phyloP scores from a whole-genome alignment of 37 sponge, comb jelly and placozoan species.

The Crambe crambe region DNA sequence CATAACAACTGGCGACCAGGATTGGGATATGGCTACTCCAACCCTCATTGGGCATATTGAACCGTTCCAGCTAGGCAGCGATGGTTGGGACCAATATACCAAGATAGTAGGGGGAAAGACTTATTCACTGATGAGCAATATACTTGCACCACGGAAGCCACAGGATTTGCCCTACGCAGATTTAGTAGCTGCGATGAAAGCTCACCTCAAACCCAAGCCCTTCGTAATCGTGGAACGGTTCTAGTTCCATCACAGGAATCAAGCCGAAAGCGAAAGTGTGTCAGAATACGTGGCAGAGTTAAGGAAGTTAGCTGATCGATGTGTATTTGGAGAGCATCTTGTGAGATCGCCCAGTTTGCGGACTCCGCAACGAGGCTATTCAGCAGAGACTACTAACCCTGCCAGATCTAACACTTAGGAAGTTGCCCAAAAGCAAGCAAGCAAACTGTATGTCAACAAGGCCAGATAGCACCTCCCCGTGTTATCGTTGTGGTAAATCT shows the following conservation, averaged over 20 bases:
- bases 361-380: conserved; percentile 10
- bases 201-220: conserved; percentile 7
- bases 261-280: conserved; percentile 21
- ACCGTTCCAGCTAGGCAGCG: neutral
- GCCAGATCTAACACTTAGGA: conserved; percentile 7
- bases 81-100: conserved; percentile 2
- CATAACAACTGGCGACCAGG: conserved; percentile 3
- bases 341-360: conserved; percentile 2
- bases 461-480: no score
- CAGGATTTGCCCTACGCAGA: conserved; percentile 5
- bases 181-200: conserved; percentile 15
- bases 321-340: conserved; percentile 20
- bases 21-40: neutral
- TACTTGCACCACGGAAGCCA: conserved; percentile 41
- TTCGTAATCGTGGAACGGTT: neutral
- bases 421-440: neutral
- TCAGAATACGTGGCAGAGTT: conserved; percentile 28
- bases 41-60: no score
- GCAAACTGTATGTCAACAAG: neutral
- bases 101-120: conserved; percentile 19
- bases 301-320: conserved; percentile 19
- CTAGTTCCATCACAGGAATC: conserved; percentile 22
- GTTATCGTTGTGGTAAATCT: no score
- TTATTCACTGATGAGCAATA: conserved; percentile 13
- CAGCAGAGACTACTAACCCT: conserved; percentile 13